phyloP scores from a whole-genome alignment of 2,888 invertebrate species.

The Rhopalosiphum nymphaeae region DNA sequence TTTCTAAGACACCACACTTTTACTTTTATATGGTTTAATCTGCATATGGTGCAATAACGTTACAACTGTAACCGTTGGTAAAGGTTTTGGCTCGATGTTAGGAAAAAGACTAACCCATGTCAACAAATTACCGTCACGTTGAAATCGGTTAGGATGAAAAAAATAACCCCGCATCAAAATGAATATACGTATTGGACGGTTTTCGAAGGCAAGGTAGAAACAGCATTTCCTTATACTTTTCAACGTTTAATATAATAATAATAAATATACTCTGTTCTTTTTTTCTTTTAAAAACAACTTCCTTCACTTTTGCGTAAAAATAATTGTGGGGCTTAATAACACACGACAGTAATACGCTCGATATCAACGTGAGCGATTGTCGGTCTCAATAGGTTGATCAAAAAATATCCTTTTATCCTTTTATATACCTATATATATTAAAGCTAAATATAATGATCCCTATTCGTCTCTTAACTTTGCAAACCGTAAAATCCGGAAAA shows the following conservation, averaged over 20 bases:
- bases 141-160: constrained; percentile 32
- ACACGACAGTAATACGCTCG: background rate
- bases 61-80: background rate
- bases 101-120: background rate
- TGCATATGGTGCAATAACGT: background rate
- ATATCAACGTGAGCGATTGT: background rate
- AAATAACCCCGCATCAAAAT: background rate
- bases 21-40: constrained; percentile 23
- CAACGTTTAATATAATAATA: background rate
- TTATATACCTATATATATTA: background rate
- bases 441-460: background rate
- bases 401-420: background rate
- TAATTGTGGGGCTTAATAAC: background rate
- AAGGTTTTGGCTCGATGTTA: background rate
- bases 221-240: constrained; percentile 13
- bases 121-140: constrained; percentile 45
- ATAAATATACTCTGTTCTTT: background rate
- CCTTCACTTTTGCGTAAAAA: background rate
- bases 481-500: background rate
- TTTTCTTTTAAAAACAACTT: background rate
- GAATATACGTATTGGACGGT: background rate
- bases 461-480: background rate
- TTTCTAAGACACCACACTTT: background rate
- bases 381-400: background rate
- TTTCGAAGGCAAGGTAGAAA: background rate